phyloP scores from a whole-genome alignment of 2,113 vertebrate genomes.

The Anguilla japonica region DNA sequence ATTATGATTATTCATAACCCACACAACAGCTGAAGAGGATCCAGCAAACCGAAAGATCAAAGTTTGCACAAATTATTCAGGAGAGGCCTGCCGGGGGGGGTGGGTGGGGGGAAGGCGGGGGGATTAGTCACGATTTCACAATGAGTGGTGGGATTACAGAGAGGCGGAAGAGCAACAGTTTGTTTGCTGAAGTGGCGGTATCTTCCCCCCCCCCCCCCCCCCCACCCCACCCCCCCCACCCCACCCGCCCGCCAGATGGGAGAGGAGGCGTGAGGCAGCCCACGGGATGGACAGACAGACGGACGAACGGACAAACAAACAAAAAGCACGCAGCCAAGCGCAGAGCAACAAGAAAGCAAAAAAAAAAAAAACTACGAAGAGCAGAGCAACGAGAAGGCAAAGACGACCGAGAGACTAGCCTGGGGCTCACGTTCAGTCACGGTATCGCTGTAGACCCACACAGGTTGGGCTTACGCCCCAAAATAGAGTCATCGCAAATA shows the following conservation, averaged over 20 bases:
- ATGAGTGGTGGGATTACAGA: neutral
- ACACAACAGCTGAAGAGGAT: slow-evolving; percentile 12
- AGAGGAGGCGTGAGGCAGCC: neutral
- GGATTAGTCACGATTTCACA: slow-evolving; percentile 18
- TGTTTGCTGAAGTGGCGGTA: slow-evolving; percentile 7
- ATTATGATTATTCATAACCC: slow-evolving; percentile 25
- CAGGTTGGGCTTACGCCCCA: too few relatives aligned
- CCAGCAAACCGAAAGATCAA: slow-evolving; percentile 4
- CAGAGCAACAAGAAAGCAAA: too few relatives aligned
- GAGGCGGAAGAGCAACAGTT: neutral
- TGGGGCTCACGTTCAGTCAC: too few relatives aligned
- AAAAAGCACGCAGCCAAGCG: too few relatives aligned
- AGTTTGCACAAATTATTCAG: neutral
- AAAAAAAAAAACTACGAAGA: too few relatives aligned
- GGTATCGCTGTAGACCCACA: neutral
- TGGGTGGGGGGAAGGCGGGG: neutral
- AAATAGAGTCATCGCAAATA: neutral
- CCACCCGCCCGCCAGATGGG: neutral
- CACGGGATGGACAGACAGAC: too few relatives aligned
- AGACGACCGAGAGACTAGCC: too few relatives aligned
- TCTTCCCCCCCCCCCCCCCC: neutral
- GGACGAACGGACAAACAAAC: too few relatives aligned
- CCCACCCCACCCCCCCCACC: too few relatives aligned
- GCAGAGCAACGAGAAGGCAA: too few relatives aligned
- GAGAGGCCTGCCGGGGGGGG: neutral